These are phyloP conservation scores for Nymphalis polychloros DNA, from an alignment of 2,888 invertebrate species.

Conservation along the genomic window DNA sequence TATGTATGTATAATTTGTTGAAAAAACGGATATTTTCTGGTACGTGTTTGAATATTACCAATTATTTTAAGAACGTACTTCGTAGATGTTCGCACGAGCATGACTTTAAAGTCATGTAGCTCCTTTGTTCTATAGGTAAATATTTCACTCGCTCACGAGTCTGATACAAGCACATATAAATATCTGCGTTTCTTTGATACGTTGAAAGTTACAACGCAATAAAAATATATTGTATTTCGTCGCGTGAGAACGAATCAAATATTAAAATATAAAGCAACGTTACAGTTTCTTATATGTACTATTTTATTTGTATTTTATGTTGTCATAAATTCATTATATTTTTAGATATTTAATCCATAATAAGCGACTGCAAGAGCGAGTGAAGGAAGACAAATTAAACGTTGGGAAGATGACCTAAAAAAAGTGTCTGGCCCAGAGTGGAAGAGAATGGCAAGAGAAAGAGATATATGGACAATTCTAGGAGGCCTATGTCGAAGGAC, in stretches of 20 bases:
- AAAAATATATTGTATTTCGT: slow-evolving; percentile 30
- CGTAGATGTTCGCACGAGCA: too few relatives aligned
- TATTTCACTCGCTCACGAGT: not conserved
- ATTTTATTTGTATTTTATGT: not conserved
- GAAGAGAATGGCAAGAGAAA: too few relatives aligned
- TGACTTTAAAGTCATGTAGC: not conserved
- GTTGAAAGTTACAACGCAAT: slow-evolving; percentile 33
- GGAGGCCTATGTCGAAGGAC: too few relatives aligned
- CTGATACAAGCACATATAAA: slow-evolving; percentile 18
- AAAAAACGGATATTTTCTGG: too few relatives aligned
- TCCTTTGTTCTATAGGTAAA: not conserved
- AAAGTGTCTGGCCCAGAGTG: too few relatives aligned
- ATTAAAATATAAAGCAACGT: not conserved
- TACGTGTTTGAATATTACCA: too few relatives aligned
- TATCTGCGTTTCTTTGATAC: slow-evolving; percentile 29
- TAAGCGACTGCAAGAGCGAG: too few relatives aligned
- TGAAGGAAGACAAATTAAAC: too few relatives aligned
- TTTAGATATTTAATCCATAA: not conserved
- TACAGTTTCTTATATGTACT: not conserved
- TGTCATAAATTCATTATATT: slow-evolving; percentile 3
- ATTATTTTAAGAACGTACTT: too few relatives aligned
- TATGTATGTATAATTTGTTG: too few relatives aligned
- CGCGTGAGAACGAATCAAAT: slow-evolving; percentile 1
- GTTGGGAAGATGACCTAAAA: too few relatives aligned
- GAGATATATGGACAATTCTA: too few relatives aligned